Evolutionary conservation across 2,113 vertebrate species (phyloP).

Genomic region (Sapajus apella): DNA sequence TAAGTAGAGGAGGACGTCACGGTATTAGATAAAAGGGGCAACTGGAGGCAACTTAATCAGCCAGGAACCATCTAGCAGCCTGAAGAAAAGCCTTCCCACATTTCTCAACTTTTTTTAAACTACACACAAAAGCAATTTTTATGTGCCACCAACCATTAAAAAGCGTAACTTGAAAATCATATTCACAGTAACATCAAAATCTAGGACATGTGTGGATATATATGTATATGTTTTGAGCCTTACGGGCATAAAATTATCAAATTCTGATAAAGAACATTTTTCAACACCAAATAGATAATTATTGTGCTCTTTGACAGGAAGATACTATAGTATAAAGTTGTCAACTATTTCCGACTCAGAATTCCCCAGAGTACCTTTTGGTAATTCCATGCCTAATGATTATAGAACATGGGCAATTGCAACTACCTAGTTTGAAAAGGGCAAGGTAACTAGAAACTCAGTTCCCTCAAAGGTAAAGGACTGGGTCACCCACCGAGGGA

Average conservation of each 20-base stretch:
- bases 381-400: not conserved
- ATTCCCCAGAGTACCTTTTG: not conserved
- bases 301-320: not conserved
- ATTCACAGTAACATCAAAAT: slow-evolving; percentile 3
- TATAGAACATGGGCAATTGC: not conserved
- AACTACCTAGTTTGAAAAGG: not conserved
- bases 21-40: not conserved
- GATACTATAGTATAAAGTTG: not conserved
- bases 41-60: not conserved
- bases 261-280: not conserved
- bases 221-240: not conserved
- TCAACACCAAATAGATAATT: not conserved
- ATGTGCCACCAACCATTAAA: not conserved
- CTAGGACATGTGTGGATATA: not conserved
- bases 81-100: not conserved
- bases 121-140: not conserved
- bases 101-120: not conserved
- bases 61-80: not conserved
- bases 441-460: not conserved
- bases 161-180: not conserved
- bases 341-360: not conserved
- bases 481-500: not conserved
- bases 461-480: not conserved
- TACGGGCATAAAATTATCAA: not conserved
- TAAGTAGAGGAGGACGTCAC: not conserved